Evolutionary conservation across 1,140 invertebrate genomes (phyloP), one percentile per base, ranked within the genome.

Genomic region (Adoxophyes honmai): DNA sequence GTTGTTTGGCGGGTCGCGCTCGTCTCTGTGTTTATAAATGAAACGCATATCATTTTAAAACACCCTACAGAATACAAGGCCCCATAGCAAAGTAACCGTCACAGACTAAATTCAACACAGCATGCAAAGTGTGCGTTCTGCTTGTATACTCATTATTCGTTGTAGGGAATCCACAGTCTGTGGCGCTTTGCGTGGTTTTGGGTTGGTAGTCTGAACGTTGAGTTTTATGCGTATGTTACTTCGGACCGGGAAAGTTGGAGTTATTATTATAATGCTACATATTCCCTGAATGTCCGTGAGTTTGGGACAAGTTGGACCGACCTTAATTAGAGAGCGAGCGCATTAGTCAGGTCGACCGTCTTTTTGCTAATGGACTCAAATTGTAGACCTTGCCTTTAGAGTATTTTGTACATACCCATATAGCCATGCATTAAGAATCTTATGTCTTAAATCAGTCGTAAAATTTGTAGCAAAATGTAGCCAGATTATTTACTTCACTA

Each of bases 1-100:
- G 67, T 66, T 82, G 83, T 80, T 83, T 71, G 74, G 67, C 64
- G 75, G 75, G 68, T 75, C 71, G 70, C 62, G 66, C 70, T 66
- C 70, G 69, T 70, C 73, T 76, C 80, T 66, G 70, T 84, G 78
- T 82, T 85, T 86, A 80, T 82, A 86, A 85, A 88, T 86, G 81
- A 78, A 81, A 83, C 73, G 80, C 81, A 78, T 82, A 78, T 83
- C 78, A 84, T 87, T 87, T 82, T 78, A 78, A 81, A 83, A 73
- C 68, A 73, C 66, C 61, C 60, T 68, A 66, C 71, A 58, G 64
- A 66, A 61, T 74, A 72, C 66, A 65, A 59, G 60, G 69, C 68
- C 67, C 57, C 39, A 53, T 48, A 42, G 14, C 8, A 7, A 9
- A 4, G 28, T 36, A 13, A 8, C 0, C 34, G 54, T 56, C 59